phyloP scores from a whole-genome alignment of 2,797 vertebrate genomes.

The Rhincodon typus region DNA sequence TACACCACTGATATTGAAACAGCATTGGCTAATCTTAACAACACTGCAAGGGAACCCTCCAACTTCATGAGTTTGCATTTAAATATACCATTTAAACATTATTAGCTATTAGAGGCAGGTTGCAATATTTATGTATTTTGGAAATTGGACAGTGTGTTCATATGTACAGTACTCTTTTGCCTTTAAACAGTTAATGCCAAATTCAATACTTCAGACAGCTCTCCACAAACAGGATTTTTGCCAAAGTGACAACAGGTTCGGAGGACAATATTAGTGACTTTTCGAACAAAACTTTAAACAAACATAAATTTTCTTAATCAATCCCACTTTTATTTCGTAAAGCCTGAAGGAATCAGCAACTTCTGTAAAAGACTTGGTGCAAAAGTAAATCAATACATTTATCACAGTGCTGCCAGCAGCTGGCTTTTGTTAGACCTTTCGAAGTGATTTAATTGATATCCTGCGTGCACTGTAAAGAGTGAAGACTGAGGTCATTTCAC shows the following conservation, averaged over 20 bases:
- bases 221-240: neutral
- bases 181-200: neutral
- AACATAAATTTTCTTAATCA: neutral
- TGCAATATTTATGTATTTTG: neutral
- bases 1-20: neutral
- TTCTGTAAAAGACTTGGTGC: neutral
- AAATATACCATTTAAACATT: neutral
- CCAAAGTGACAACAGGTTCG: neutral
- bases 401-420: neutral
- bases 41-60: neutral
- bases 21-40: neutral
- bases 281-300: neutral
- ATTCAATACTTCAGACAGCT: neutral
- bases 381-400: neutral
- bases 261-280: neutral
- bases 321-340: neutral
- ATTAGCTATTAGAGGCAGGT: neutral
- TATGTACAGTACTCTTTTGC: neutral
- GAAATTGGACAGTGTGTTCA: neutral
- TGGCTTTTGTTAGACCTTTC: neutral
- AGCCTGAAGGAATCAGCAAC: too few relatives aligned
- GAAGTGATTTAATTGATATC: constrained; percentile 1
- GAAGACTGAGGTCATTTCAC: neutral
- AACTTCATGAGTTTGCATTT: neutral
- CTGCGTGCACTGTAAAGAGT: neutral